Evolutionary conservation across 2,797 vertebrate species (phyloP).

Genomic region (Myotis myotis): DNA sequence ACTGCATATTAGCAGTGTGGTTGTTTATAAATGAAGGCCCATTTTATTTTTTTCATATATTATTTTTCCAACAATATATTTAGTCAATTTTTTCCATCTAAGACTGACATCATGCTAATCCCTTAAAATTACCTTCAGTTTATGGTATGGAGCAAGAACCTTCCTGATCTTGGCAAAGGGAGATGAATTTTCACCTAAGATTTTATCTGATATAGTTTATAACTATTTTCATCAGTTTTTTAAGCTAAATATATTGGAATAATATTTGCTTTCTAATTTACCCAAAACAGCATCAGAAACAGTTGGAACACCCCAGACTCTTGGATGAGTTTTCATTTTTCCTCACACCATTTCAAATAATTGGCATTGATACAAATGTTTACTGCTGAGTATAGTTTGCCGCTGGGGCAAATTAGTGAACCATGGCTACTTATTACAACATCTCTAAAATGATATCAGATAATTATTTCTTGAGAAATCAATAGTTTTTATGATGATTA

Average conservation of each 20-base stretch:
- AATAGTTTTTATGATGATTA: neutral
- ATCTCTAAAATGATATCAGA: conserved; percentile 23
- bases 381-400: conserved; percentile 12
- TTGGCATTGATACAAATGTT: conserved; percentile 28
- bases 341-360: conserved; percentile 44
- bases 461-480: conserved; percentile 27
- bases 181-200: neutral
- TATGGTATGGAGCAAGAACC: neutral
- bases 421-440: neutral
- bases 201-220: neutral
- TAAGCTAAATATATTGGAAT: neutral
- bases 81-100: neutral
- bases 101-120: neutral
- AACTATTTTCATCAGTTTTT: neutral
- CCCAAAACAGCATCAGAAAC: conserved; percentile 28
- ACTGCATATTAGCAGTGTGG: neutral
- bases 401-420: conserved; percentile 27
- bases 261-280: conserved; percentile 33
- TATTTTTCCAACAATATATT: neutral
- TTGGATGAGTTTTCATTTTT: conserved; percentile 59
- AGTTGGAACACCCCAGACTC: conserved; percentile 49
- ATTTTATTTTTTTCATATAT: neutral
- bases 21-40: neutral
- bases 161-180: neutral
- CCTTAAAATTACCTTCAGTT: conserved; percentile 29